A percentile compares a stretch with the other conserved stretches of the same genome.
Conservation (phyloP, 2,797 vertebrate genomes). For the Caiman crocodilus region DNA sequence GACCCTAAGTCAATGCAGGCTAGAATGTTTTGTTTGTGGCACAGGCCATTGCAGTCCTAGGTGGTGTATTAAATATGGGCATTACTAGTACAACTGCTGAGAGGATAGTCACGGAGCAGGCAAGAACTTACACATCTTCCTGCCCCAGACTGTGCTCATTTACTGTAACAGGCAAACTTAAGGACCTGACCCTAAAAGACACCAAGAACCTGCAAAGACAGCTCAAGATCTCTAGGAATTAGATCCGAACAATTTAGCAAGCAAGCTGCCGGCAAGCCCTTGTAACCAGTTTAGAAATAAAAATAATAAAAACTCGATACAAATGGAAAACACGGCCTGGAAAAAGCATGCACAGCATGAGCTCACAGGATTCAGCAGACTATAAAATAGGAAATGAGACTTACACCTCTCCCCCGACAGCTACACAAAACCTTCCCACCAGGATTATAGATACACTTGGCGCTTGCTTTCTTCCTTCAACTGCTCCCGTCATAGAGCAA, state of each 20-base stretch:
- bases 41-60: not conserved
- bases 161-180: not conserved
- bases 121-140: not conserved
- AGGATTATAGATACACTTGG: constrained; percentile 51
- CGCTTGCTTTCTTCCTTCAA: constrained; percentile 61
- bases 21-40: not conserved
- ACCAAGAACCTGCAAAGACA: not conserved
- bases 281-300: constrained; percentile 68
- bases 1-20: not conserved
- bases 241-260: constrained; percentile 32
- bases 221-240: constrained; percentile 6
- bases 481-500: constrained; percentile 19
- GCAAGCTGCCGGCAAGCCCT: constrained; percentile 44
- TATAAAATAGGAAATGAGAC: constrained; percentile 74
- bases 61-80: not conserved
- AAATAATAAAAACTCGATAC: constrained; percentile 56
- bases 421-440: constrained; percentile 64
- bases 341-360: constrained; percentile 64
- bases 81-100: not conserved
- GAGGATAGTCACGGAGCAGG: not conserved
- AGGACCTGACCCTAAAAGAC: not conserved
- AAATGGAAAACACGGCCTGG: constrained; percentile 66
- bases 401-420: constrained; percentile 60
- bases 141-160: not conserved
- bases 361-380: constrained; percentile 68